Conservation (phyloP, 2,888 invertebrate species). For the Hydroisotoma schaefferi region DNA sequence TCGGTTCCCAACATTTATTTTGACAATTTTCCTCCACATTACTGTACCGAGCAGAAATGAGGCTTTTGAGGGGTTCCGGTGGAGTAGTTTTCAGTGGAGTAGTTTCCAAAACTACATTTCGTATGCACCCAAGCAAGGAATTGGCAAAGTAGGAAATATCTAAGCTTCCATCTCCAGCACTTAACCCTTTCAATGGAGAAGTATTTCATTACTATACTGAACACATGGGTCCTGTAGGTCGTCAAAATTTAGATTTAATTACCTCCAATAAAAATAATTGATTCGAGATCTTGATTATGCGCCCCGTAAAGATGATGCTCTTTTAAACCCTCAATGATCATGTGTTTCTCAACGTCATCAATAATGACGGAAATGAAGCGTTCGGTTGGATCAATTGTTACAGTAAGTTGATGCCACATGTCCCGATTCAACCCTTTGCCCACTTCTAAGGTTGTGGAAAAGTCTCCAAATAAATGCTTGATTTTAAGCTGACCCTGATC, state of each 20-base stretch:
- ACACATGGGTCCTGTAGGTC: too few relatives aligned
- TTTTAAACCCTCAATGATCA: slow-evolving; percentile 72
- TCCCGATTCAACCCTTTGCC: slow-evolving; percentile 83
- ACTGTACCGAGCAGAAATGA: slow-evolving; percentile 82
- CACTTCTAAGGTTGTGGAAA: slow-evolving; percentile 77
- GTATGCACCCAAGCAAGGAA: slow-evolving; percentile 87
- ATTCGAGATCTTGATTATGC: slow-evolving; percentile 71
- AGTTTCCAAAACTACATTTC: slow-evolving; percentile 65
- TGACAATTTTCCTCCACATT: slow-evolving; percentile 86
- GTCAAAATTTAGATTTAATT: too few relatives aligned
- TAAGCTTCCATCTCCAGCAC: slow-evolving; percentile 81
- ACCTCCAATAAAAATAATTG: slow-evolving; percentile 86
- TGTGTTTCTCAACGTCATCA: slow-evolving; percentile 79
- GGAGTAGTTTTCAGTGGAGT: slow-evolving; percentile 57
- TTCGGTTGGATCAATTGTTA: slow-evolving; percentile 80
- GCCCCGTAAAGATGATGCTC: slow-evolving; percentile 83
- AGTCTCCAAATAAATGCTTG: slow-evolving; percentile 85
- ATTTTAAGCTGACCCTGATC: slow-evolving; percentile 89
- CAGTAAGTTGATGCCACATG: slow-evolving; percentile 84
- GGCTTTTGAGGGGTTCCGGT: slow-evolving; percentile 72
- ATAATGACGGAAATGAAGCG: slow-evolving; percentile 79
- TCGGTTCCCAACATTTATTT: slow-evolving; percentile 58
- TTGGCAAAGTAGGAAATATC: slow-evolving; percentile 89
- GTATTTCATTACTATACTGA: slow-evolving; percentile 8
- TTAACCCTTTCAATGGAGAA: slow-evolving; percentile 59